Percentiles rank a stretch among this genome's conserved stretches.
Evolutionary conservation across 2,113 vertebrate genomes (phyloP).

Genomic region (Colistium nudipinnis): DNA sequence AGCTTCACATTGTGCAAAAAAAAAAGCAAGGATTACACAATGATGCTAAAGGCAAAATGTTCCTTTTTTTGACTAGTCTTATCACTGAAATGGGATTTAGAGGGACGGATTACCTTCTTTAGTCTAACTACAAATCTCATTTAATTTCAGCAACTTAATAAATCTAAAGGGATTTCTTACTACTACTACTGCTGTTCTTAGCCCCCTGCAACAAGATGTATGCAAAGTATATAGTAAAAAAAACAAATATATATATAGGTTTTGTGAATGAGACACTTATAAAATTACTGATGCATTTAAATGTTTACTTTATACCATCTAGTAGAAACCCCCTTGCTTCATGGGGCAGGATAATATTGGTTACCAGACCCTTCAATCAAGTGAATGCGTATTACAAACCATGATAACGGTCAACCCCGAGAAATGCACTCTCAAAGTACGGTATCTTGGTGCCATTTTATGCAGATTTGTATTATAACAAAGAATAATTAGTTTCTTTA

Average conservation of each 20-base stretch:
- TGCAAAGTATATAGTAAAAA: slow-evolving; percentile 21
- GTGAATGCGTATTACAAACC: slow-evolving; percentile 13
- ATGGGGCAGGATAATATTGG: not conserved
- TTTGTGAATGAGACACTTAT: no score
- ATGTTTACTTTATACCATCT: not conserved
- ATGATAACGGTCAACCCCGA: slow-evolving; percentile 4
- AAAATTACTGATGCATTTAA: not conserved
- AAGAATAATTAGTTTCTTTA: not conserved
- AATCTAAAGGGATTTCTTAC: slow-evolving; percentile 38
- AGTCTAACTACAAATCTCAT: slow-evolving; percentile 37
- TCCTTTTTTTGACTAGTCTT: slow-evolving; percentile 12
- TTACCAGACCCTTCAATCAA: not conserved
- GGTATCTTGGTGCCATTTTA: not conserved
- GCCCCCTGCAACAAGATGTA: not conserved
- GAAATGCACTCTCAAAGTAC: not conserved
- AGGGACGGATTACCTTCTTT: slow-evolving; percentile 11
- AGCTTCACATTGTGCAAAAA: slow-evolving; percentile 1
- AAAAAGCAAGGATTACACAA: slow-evolving; percentile 15
- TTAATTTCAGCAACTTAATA: slow-evolving; percentile 45
- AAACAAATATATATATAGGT: no score
- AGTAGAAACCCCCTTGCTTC: not conserved
- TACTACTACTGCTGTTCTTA: slow-evolving; percentile 28
- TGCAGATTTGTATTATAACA: not conserved
- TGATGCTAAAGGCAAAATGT: slow-evolving; percentile 16
- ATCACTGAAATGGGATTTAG: slow-evolving; percentile 41